Evolutionary conservation across 2,888 invertebrate species (phyloP), one percentile per base, ranked within the genome.

Genomic region (Phorcus lineatus): DNA sequence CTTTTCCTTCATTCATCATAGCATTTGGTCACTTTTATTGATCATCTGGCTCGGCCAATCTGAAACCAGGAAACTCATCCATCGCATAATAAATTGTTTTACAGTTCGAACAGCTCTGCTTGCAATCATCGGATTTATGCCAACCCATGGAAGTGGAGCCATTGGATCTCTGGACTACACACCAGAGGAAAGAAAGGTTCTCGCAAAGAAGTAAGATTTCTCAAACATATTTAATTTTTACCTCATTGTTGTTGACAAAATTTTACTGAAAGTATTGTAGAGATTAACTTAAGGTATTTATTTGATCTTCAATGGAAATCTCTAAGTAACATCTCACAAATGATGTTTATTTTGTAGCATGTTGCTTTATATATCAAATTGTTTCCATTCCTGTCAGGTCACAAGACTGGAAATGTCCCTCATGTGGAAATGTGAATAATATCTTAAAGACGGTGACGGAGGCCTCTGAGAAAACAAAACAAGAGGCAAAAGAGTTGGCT

Each of bases 41-140:
- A n/a, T n/a, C n/a, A n/a, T n/a, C n/a, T n/a, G n/a, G n/a, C n/a
- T n/a, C n/a, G n/a, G n/a, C n/a, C n/a, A n/a, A n/a, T n/a, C n/a
- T n/a, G n/a, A n/a, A n/a, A n/a, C n/a, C n/a, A n/a, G n/a, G n/a
- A n/a, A n/a, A n/a, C n/a, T n/a, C n/a, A n/a, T n/a, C n/a, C n/a
- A n/a, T n/a, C n/a, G n/a, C n/a, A n/a, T n/a, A n/a, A n/a, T n/a
- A n/a, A n/a, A n/a, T n/a, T n/a, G n/a, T 31, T 53, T 88, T 89
- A 81, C 87, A 94, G 94, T 98, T 86, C 95, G 98, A 83, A 98
- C 98, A 78, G 98, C 98, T 16, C 94, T 98, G 81, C 93, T 98
- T 85, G 98, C 98, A 19, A 94, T 98, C 81, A 97, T 98, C 89
- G 93, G 98, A 1, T 98, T 98, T 91, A 97, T 98, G 97, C 97